Evolutionary conservation across 2,888 invertebrate genomes (phyloP).

Genomic region (Fragum sueziense): DNA sequence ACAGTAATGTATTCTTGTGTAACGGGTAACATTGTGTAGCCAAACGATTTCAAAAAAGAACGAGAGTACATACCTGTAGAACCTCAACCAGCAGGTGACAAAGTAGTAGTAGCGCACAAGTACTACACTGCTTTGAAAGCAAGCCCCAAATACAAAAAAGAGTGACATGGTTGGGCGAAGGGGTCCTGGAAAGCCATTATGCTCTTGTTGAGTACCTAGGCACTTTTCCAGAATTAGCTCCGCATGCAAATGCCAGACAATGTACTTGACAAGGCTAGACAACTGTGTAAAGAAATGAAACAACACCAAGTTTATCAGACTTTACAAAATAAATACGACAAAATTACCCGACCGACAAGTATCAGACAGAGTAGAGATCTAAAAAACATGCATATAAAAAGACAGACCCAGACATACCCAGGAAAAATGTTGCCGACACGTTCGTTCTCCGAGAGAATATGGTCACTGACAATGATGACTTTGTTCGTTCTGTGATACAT

Average conservation of each 20-base stretch:
- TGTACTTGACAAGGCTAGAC: not conserved
- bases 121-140: conserved; percentile 29
- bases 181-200: conserved; percentile 8
- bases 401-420: not conserved
- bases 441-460: conserved; percentile 38
- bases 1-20: not conserved
- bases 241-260: not conserved
- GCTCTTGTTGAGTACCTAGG: conserved; percentile 45
- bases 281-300: conserved; percentile 9
- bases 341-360: not conserved
- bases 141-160: conserved; percentile 46
- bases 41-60: conserved; percentile 16
- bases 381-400: not conserved
- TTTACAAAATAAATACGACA: not conserved
- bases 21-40: conserved; percentile 8
- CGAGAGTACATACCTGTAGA: conserved; percentile 21
- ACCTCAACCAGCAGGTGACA: conserved; percentile 30
- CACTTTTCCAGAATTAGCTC: conserved; percentile 26
- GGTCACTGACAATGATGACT: conserved; percentile 24
- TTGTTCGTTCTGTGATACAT: conserved; percentile 16
- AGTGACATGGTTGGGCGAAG: conserved; percentile 41
- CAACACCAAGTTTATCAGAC: conserved; percentile 23
- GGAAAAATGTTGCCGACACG: conserved; percentile 43
- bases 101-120: conserved; percentile 15
- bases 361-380: not conserved